Evolutionary conservation across 1,140 invertebrate species (phyloP).

Genomic region (Lepidurus packardi): DNA sequence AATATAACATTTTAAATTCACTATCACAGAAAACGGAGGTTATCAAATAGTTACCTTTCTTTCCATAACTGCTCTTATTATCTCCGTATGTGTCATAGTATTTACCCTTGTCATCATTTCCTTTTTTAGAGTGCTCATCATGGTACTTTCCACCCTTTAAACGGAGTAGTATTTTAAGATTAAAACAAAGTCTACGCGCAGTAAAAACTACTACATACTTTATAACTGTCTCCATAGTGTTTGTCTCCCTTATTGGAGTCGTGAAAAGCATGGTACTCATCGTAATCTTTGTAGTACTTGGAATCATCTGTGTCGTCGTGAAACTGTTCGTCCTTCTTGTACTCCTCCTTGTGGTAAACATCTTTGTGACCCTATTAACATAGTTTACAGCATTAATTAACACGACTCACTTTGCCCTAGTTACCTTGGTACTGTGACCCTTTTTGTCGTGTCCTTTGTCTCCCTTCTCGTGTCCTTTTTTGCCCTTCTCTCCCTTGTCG

Average conservation of each 20-base stretch:
- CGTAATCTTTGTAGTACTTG: slow-evolving; percentile 35
- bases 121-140: slow-evolving; percentile 34
- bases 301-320: slow-evolving; percentile 36
- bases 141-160: slow-evolving; percentile 29
- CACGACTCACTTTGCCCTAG: background rate
- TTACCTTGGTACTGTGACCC: slow-evolving; percentile 37
- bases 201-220: slow-evolving; percentile 30
- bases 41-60: slow-evolving; percentile 6
- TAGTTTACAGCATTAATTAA: background rate
- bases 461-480: slow-evolving; percentile 37
- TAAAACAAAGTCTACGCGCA: background rate
- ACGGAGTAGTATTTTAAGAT: background rate
- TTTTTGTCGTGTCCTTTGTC: slow-evolving; percentile 37
- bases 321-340: slow-evolving; percentile 37
- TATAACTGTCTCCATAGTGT: slow-evolving; percentile 35
- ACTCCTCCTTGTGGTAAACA: slow-evolving; percentile 39
- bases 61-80: slow-evolving; percentile 30
- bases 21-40: background rate
- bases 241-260: slow-evolving; percentile 36
- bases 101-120: slow-evolving; percentile 31
- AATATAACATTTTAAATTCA: background rate
- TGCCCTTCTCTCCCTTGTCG: slow-evolving; percentile 35
- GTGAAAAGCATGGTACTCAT: slow-evolving; percentile 36
- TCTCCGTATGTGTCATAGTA: slow-evolving; percentile 29
- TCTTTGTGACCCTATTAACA: slow-evolving; percentile 37